These are phyloP conservation scores for Acheta domesticus DNA, from an alignment of 2,888 invertebrate species.

Conservation along the genomic window DNA sequence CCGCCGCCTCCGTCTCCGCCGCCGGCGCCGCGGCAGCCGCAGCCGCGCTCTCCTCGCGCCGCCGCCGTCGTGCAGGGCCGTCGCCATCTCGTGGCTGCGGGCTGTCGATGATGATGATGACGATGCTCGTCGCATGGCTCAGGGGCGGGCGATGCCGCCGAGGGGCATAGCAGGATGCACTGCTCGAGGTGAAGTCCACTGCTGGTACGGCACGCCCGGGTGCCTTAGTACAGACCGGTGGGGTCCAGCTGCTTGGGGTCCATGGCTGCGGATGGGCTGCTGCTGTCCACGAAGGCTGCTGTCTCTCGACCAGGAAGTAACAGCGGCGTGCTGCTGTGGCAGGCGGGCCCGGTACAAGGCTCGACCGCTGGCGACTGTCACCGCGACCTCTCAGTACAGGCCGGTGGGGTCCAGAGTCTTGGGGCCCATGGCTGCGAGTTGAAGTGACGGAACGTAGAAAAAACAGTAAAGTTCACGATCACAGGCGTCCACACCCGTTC, in stretches of 20 bases:
- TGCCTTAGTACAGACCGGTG: constrained; percentile 20
- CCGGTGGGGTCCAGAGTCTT: constrained; percentile 30
- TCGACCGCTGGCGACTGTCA: not conserved
- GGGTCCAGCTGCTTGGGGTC: constrained; percentile 20
- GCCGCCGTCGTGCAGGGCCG: constrained; percentile 7
- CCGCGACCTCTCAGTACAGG: constrained; percentile 26
- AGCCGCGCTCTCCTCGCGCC: not conserved
- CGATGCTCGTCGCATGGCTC: no score
- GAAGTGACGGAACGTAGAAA: not conserved
- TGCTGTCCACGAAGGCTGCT: not conserved
- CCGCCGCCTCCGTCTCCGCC: not conserved
- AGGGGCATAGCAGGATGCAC: no score
- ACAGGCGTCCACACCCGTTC: no score
- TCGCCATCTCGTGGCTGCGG: not conserved
- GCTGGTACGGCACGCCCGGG: not conserved
- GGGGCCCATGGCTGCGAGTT: constrained; percentile 23
- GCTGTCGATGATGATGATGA: not conserved
- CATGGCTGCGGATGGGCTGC: not conserved
- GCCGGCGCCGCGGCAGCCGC: not conserved
- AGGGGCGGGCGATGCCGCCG: no score
- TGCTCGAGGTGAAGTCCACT: not conserved
- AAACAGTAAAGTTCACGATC: no score
- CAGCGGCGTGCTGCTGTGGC: constrained; percentile 11
- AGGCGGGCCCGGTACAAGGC: not conserved
- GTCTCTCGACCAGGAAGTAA: not conserved